These are phyloP conservation scores for Hypanus sabinus DNA, from an alignment of 2,113 vertebrate genomes.

Conservation along the genomic window DNA sequence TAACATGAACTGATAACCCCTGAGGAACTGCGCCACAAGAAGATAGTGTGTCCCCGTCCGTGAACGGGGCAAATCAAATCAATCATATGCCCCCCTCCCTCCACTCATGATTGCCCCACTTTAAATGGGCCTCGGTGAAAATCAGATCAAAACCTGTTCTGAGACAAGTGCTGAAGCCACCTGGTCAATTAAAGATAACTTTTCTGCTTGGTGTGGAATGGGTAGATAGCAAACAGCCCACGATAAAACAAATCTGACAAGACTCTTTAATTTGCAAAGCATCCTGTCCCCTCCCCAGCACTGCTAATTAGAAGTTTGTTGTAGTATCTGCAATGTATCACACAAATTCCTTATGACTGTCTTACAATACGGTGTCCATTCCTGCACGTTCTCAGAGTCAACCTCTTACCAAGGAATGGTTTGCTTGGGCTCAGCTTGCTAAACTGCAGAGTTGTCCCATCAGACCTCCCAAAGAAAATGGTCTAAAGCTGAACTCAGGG, in stretches of 20 bases:
- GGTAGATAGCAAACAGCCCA: too few species aligned
- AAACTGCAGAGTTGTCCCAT: too few species aligned
- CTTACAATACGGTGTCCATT: neutral
- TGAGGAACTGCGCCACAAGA: neutral
- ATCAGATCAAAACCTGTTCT: neutral
- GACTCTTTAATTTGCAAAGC: neutral
- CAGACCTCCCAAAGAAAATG: too few species aligned
- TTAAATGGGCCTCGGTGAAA: neutral
- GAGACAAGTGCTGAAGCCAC: neutral
- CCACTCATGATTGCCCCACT: neutral
- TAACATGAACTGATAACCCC: neutral
- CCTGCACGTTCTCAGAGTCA: neutral
- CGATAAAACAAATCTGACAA: neutral
- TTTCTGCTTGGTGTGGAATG: too few species aligned
- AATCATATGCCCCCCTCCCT: neutral
- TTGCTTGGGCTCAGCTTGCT: too few species aligned
- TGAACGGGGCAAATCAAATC: neutral
- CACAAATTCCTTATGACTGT: neutral
- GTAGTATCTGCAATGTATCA: neutral
- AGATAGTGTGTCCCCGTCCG: neutral
- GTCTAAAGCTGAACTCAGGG: too few species aligned
- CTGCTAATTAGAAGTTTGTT: neutral
- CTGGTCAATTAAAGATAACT: neutral
- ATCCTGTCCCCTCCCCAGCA: neutral
- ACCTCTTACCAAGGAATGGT: neutral